Base-by-base conservation (phyloP, 2,888 invertebrate species). In the Pelosia muscerda region DNA sequence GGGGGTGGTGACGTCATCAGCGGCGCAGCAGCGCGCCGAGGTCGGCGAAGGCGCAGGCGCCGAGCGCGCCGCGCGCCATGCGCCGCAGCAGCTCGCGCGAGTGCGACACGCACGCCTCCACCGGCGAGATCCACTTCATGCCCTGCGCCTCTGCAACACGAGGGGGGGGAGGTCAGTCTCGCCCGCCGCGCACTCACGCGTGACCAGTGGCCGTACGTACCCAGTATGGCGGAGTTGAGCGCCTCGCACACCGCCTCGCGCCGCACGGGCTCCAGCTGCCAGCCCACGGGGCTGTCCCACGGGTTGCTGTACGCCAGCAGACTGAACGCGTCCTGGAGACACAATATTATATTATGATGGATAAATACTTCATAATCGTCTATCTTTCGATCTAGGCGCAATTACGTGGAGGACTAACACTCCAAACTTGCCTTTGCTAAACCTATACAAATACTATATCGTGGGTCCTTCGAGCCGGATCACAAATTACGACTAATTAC, bases 221-320 rank as follows among this genome's bases (percentile, higher is more conserved):
- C 98, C 94, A 99, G 96, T 94, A 99, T 99, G 91, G 99, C 99
- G 85, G 99, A 98, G 95, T 99, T 99, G 85, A 99, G 97, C 87
- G 98, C 98, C 86, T 98, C 98, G 95, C 98, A 99, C 72, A 99
- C 98, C 65, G 97, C 97, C 95, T 99, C 99, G 84, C 99, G 96
- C 88, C 99, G 98, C 81, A 97, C 96, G n/a, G 99, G 98, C 92
- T 98, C 97, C 84, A 99, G 95, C 93, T 99, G 98, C 97, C 98
- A 98, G 73, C 99, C 99, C 73, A 99, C 97, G 23, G 99, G 99
- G 93, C 99, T 99, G 87, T 97, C 97, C 98, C 98, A 99, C 38
- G 99, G 99, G 95, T 99, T 99, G 83, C 98, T 97, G 95, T 99
- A 99, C 62, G 99, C 99, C 88, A 99, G 95, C 88, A 99, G 96